These are phyloP conservation scores for Macrosiphum euphorbiae DNA, from an alignment of 2,888 invertebrate species.

Conservation along the genomic window DNA sequence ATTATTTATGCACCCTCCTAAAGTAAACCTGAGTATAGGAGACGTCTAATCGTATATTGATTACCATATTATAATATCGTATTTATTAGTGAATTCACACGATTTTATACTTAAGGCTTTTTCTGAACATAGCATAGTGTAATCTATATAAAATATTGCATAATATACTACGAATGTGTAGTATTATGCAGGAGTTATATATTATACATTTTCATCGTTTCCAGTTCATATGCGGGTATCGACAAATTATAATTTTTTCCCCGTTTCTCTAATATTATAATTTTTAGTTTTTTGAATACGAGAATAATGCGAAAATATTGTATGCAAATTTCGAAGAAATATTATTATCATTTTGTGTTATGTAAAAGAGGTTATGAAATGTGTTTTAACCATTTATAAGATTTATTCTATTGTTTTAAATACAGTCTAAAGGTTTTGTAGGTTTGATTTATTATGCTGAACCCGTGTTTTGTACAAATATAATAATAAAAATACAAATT, in stretches of 20 bases:
- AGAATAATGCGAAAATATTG: slow-evolving; percentile 55
- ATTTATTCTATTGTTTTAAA: slow-evolving; percentile 63
- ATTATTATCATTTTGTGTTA: slow-evolving; percentile 47
- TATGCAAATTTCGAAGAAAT: slow-evolving; percentile 57
- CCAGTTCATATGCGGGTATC: background rate
- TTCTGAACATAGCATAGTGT: background rate
- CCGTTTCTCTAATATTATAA: background rate
- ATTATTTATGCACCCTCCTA: background rate
- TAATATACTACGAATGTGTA: background rate
- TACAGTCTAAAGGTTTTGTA: slow-evolving; percentile 54
- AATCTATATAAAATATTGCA: background rate
- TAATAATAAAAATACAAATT: slow-evolving; percentile 26
- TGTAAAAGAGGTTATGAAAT: slow-evolving; percentile 59
- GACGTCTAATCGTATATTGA: background rate
- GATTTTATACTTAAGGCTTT: background rate
- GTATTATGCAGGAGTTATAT: background rate
- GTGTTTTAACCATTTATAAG: slow-evolving; percentile 60
- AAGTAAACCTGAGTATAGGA: background rate
- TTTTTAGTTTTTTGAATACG: slow-evolving; percentile 27
- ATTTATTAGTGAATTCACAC: slow-evolving; percentile 1
- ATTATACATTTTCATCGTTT: background rate
- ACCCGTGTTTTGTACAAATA: slow-evolving; percentile 45
- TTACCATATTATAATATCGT: slow-evolving; percentile 6
- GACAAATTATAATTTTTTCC: slow-evolving; percentile 21
- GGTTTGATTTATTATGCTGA: slow-evolving; percentile 54